These are phyloP conservation scores for Heliconius hortense DNA, from an alignment of 2,888 invertebrate species.

Conservation along the genomic window DNA sequence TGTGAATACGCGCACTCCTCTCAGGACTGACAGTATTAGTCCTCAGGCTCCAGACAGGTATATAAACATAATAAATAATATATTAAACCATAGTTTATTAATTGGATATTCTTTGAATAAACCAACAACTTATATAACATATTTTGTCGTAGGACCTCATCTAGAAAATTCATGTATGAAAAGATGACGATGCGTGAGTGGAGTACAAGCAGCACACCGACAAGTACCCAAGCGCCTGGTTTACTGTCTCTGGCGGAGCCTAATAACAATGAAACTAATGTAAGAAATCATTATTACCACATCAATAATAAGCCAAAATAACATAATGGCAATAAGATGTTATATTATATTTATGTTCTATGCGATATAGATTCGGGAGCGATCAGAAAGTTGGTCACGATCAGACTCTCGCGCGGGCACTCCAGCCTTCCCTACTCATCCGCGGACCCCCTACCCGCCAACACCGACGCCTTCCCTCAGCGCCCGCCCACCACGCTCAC, in stretches of 20 bases:
- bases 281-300: constrained; percentile 47
- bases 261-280: constrained; percentile 60
- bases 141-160: constrained; percentile 68
- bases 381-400: constrained; percentile 86
- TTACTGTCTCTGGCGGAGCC: constrained; percentile 76
- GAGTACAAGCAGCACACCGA: constrained; percentile 68
- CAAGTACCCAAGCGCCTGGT: constrained; percentile 67
- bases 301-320: background rate
- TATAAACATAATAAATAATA: background rate
- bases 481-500: constrained; percentile 91
- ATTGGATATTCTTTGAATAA: background rate
- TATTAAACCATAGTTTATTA: background rate
- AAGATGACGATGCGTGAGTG: constrained; percentile 80
- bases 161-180: constrained; percentile 79
- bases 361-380: constrained; percentile 73
- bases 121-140: background rate
- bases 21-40: constrained; percentile 71
- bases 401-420: constrained; percentile 90
- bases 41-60: constrained; percentile 77
- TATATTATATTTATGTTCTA: background rate
- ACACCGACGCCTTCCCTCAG: constrained; percentile 86
- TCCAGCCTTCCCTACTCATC: constrained; percentile 96
- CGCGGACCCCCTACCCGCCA: constrained; percentile 92
- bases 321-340: background rate
- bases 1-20: constrained; percentile 82